Conservation (phyloP, 2,113 vertebrate species). For the Perognathus longimembris region DNA sequence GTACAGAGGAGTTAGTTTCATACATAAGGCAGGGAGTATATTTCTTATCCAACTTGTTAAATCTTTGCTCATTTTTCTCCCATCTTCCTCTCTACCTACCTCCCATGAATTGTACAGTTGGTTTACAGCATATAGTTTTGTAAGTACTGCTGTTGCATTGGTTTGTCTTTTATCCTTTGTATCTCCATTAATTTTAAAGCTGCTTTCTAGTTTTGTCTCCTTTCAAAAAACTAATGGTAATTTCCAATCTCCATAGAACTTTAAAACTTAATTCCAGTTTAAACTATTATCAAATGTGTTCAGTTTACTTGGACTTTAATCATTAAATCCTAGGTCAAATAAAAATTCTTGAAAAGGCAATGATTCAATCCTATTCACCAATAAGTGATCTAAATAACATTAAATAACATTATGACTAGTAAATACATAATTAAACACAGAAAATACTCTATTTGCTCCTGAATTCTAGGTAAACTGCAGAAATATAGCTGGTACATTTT, state of each 20-base stretch:
- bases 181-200: background rate
- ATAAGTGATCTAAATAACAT: background rate
- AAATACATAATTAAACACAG: background rate
- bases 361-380: background rate
- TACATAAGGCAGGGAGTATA: no score
- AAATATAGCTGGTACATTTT: background rate
- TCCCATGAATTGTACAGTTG: no score
- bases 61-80: no score
- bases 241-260: background rate
- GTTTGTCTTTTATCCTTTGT: no score
- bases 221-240: slow-evolving; percentile 25
- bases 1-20: no score
- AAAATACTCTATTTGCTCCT: background rate
- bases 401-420: background rate
- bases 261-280: background rate
- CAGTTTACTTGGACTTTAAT: background rate
- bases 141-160: no score
- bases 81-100: no score
- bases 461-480: background rate
- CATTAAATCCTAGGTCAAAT: background rate
- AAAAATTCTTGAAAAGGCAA: background rate
- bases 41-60: no score
- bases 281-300: background rate
- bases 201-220: background rate
- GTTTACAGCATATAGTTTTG: no score